These are phyloP conservation scores for Leucosticte australis DNA, from an alignment of 2,113 vertebrate genomes.

Conservation along the genomic window DNA sequence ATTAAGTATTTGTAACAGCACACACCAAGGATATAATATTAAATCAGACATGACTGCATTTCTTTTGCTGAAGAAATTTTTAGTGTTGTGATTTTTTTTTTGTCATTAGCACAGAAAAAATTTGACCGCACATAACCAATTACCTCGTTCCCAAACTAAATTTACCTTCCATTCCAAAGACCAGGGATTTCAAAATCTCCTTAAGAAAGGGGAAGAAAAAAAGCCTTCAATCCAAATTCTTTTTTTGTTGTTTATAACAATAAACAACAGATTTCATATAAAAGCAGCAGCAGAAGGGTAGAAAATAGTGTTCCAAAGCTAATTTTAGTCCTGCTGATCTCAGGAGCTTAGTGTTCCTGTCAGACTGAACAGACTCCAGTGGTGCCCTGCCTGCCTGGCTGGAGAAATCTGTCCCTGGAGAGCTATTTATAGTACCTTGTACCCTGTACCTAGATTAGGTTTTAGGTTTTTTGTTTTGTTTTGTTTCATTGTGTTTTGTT, in stretches of 20 bases:
- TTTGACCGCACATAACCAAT: neutral
- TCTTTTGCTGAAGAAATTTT: neutral
- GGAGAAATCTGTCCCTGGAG: neutral
- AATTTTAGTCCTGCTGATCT: conserved; percentile 33
- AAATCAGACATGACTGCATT: neutral
- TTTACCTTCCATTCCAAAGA: neutral
- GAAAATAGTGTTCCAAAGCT: neutral
- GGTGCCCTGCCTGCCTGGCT: neutral
- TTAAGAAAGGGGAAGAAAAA: neutral
- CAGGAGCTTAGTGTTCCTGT: neutral
- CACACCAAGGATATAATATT: neutral
- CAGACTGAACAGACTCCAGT: neutral
- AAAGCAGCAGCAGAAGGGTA: neutral
- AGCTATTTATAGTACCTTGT: neutral
- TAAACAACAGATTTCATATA: neutral
- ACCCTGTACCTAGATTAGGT: neutral
- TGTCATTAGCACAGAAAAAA: neutral
- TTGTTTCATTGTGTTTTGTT: neutral
- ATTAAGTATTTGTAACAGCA: neutral
- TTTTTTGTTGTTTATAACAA: neutral
- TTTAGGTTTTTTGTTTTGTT: neutral
- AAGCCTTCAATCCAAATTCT: neutral
- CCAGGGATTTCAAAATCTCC: conserved; percentile 9
- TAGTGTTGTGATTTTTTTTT: neutral
- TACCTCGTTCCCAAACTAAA: neutral